A percentile compares a stretch with the other conserved stretches of the same genome.
Evolutionary conservation across 37 sponge, comb jelly and placozoan species (phyloP).

Genomic region (Cladorhizidae sp.): DNA sequence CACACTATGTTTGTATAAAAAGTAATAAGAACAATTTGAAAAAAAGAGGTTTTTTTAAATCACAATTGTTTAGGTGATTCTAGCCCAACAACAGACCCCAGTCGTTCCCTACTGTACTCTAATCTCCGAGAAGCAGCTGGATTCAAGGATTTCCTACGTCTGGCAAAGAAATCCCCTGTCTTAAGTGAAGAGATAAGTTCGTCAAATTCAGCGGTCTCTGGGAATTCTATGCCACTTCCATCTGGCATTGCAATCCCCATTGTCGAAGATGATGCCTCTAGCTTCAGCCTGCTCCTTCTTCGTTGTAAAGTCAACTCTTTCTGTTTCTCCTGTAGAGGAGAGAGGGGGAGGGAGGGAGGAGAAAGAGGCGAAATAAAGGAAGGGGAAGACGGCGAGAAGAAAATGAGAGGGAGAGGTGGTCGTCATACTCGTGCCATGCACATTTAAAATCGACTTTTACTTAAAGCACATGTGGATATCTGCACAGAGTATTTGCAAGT

Average conservation of each 20-base stretch:
- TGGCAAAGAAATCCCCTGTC: slow-evolving; percentile 59
- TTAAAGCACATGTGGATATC: too few species aligned
- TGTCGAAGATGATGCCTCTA: not conserved
- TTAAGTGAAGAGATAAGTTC: slow-evolving; percentile 72
- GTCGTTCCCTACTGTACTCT: slow-evolving; percentile 42
- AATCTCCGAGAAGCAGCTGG: not conserved
- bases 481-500: too few species aligned
- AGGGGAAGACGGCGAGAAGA: too few species aligned
- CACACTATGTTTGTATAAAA: too few species aligned
- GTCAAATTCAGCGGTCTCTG: slow-evolving; percentile 71
- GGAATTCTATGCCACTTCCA: not conserved
- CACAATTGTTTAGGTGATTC: not conserved
- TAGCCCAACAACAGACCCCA: not conserved
- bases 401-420: too few species aligned
- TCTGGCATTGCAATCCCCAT: not conserved
- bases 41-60: not conserved
- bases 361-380: not conserved
- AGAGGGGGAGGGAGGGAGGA: not conserved
- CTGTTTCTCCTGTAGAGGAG: slow-evolving; percentile 30
- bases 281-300: slow-evolving; percentile 20
- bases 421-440: too few species aligned
- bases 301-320: slow-evolving; percentile 33
- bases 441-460: too few species aligned
- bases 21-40: not conserved
- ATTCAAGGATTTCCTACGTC: not conserved